Evolutionary conservation across 2,113 vertebrate genomes (phyloP).

Genomic region (Charina bottae): DNA sequence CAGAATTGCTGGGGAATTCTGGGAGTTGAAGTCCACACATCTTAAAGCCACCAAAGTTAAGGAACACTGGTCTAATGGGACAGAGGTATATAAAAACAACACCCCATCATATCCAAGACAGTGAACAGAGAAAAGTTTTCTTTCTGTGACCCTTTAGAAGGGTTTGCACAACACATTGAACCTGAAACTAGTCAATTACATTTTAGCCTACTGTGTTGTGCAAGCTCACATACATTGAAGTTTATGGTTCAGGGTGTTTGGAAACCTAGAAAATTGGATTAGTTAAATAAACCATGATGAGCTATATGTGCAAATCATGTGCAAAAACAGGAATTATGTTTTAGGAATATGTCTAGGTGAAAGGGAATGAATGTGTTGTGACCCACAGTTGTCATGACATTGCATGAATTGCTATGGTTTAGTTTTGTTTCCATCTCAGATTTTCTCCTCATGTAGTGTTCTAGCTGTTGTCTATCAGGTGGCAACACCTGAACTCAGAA

Average conservation of each 20-base stretch:
- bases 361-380: not conserved
- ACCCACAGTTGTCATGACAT: not conserved
- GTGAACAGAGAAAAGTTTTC: not conserved
- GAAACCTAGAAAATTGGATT: not conserved
- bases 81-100: not conserved
- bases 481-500: not conserved
- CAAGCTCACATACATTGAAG: not conserved
- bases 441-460: not conserved
- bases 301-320: not conserved
- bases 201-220: not conserved
- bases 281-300: not conserved
- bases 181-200: not conserved
- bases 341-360: not conserved
- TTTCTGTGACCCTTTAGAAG: not conserved
- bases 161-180: not conserved
- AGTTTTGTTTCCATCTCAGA: not conserved
- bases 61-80: not conserved
- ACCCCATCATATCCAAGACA: not conserved
- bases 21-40: not conserved
- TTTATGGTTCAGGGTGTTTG: not conserved
- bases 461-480: not conserved
- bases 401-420: not conserved
- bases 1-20: not conserved
- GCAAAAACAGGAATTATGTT: not conserved
- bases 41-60: not conserved